These are phyloP conservation scores for Patiria pectinifera DNA, from an alignment of 53 echinoderm and acorn worm genomes.

Conservation along the genomic window DNA sequence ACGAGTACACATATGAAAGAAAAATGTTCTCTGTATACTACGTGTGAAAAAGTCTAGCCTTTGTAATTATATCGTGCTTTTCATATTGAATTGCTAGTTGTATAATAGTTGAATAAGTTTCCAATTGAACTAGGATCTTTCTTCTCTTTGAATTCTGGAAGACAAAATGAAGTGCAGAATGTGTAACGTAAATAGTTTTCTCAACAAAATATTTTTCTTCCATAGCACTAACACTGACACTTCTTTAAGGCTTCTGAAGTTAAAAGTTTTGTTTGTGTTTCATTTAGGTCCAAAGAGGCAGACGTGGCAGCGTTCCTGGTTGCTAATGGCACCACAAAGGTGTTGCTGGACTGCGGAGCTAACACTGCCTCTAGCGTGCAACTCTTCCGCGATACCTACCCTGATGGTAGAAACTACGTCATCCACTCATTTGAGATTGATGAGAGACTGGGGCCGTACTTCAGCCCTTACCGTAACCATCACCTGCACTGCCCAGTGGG, in stretches of 20 bases:
- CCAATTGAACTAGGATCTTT: too few relatives aligned
- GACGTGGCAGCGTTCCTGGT: slow-evolving; percentile 37
- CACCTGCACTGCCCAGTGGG: slow-evolving; percentile 65
- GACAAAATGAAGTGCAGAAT: too few relatives aligned
- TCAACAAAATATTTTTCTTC: background rate
- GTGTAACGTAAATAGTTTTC: background rate
- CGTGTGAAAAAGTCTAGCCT: too few relatives aligned
- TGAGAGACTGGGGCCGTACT: slow-evolving; percentile 66
- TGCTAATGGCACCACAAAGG: slow-evolving; percentile 31
- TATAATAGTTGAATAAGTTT: too few relatives aligned
- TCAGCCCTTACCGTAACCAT: slow-evolving; percentile 48
- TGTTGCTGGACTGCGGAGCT: slow-evolving; percentile 69
- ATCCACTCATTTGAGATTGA: slow-evolving; percentile 76
- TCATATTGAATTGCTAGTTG: too few relatives aligned
- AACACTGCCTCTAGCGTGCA: slow-evolving; percentile 57
- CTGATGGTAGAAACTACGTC: slow-evolving; percentile 53
- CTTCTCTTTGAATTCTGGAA: too few relatives aligned
- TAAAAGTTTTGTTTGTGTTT: background rate
- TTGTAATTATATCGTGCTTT: too few relatives aligned
- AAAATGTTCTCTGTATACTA: too few relatives aligned
- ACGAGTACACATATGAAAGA: too few relatives aligned
- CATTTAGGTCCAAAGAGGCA: slow-evolving; percentile 38
- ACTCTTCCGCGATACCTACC: slow-evolving; percentile 70
- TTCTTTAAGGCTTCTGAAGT: too few relatives aligned
- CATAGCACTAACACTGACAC: background rate